Conservation (phyloP, 2,797 vertebrate genomes). For the Labroides dimidiatus region DNA sequence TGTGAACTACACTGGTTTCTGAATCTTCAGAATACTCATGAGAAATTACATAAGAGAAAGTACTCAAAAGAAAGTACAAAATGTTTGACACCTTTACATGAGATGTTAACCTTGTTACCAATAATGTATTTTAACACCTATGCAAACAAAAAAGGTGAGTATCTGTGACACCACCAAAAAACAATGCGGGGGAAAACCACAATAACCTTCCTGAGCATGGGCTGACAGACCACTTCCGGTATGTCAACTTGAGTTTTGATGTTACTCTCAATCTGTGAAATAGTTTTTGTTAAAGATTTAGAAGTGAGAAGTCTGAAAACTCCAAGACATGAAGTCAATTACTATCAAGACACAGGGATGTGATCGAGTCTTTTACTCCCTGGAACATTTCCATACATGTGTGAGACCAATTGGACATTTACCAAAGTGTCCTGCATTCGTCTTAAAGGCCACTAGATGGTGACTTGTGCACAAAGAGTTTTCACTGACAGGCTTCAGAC, state of each 20-base stretch:
- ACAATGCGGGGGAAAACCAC: constrained; percentile 25
- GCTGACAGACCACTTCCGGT: constrained; percentile 49
- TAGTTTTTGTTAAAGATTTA: constrained; percentile 67
- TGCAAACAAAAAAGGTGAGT: too few species aligned
- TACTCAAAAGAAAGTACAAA: too few species aligned
- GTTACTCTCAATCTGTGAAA: not conserved
- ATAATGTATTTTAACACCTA: too few species aligned
- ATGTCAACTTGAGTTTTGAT: not conserved
- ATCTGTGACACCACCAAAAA: not conserved
- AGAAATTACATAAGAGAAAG: too few species aligned
- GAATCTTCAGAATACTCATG: too few species aligned
- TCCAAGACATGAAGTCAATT: constrained; percentile 17
- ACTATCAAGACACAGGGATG: constrained; percentile 43
- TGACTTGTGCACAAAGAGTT: constrained; percentile 25
- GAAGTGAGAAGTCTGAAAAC: constrained; percentile 45
- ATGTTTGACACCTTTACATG: too few species aligned
- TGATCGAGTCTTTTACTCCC: constrained; percentile 6
- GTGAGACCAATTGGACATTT: constrained; percentile 4
- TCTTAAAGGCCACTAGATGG: constrained; percentile 50
- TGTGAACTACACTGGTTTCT: too few species aligned
- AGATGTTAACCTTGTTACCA: too few species aligned
- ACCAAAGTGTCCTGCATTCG: constrained; percentile 24
- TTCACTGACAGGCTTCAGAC: constrained; percentile 2
- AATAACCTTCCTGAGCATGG: constrained; percentile 12
- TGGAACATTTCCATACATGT: constrained; percentile 17